Percentiles rank a stretch among this genome's conserved stretches.
These are phyloP conservation scores for Lomographa bimaculata DNA, from an alignment of 2,888 invertebrate genomes.

Conservation along the genomic window DNA sequence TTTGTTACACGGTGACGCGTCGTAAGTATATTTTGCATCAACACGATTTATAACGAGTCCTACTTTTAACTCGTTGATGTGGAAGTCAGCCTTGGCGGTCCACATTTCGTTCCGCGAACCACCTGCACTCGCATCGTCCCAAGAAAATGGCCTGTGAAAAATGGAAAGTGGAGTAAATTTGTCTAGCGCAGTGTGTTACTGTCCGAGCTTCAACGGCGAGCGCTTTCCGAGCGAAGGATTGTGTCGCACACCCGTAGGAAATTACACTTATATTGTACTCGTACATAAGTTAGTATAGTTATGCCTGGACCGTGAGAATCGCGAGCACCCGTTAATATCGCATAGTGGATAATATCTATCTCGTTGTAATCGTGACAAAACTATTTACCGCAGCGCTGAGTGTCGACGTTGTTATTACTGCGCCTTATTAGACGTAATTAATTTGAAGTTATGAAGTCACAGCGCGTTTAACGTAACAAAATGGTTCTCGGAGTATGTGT, in stretches of 20 bases:
- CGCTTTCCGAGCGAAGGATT: conserved; percentile 53
- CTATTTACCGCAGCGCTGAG: conserved; percentile 60
- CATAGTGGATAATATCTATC: conserved; percentile 55
- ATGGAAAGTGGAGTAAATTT: conserved; percentile 81
- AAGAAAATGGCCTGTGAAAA: conserved; percentile 76
- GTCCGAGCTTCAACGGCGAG: conserved; percentile 62
- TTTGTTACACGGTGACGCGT: conserved; percentile 38
- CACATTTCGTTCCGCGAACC: conserved; percentile 68
- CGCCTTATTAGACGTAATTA: conserved; percentile 49
- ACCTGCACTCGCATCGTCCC: conserved; percentile 60
- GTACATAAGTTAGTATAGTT: conserved; percentile 31
- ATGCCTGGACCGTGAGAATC: conserved; percentile 60
- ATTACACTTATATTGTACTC: conserved; percentile 48
- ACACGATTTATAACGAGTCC: conserved; percentile 59
- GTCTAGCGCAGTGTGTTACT: conserved; percentile 72
- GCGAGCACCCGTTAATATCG: conserved; percentile 50
- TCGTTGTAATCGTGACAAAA: conserved; percentile 63
- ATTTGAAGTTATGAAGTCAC: conserved; percentile 38
- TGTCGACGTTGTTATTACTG: conserved; percentile 49
- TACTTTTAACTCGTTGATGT: conserved; percentile 64
- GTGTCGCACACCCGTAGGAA: conserved; percentile 47
- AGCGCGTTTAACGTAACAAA: conserved; percentile 23
- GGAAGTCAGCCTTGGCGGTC: conserved; percentile 56
- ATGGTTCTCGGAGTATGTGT: conserved; percentile 10
- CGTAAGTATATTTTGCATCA: conserved; percentile 44